Evolutionary conservation across 2,888 invertebrate genomes (phyloP), one percentile per base, ranked within the genome.

Genomic region (Melieria omissa): DNA sequence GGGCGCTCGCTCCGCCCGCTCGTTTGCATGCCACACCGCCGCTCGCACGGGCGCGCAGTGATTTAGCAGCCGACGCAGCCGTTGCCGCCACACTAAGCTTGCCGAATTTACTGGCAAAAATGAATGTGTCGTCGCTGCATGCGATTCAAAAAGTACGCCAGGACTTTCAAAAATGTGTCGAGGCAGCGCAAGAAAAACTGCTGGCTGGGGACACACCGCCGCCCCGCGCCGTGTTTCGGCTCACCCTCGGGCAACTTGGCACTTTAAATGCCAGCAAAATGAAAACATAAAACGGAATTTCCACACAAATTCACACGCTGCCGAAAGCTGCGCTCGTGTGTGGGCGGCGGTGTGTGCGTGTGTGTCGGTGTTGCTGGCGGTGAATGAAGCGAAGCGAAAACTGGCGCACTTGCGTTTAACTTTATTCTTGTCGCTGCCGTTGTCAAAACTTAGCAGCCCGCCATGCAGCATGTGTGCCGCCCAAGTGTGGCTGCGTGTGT

Each of bases 301-400:
- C 69, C 63, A 64, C 69, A 57, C 60, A 70, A 58, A 70, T 70
- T 58, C 70, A 58, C 58, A 58, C 64, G 41, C 55, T 41, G 45
- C 47, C 41, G 41, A 63, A 61, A 12, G 54, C 57, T 10, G 52
- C 16, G 45, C 14, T 44, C n/a, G 44, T 29, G 54, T 54, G 64
- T 60, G 9, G 2, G 42, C 5, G 44, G 60, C 9, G 42, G 14
- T 4, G 8, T 14, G 9, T 8, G 14, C 6, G 12, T 14, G 12
- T 4, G 14, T 46, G 10, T 9, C 8, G 4, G 14, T 5, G 42
- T 16, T 14, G 14, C 41, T 9, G 10, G 4, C 41, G 29, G 58
- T 58, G 58, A 58, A 41, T 62, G 46, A 58, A 70, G 57, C 46
- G 64, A 57, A 64, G 44, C 70, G 65, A 60, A 64, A 70, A 70